Percentiles rank a stretch among this genome's conserved stretches.
phyloP scores from a whole-genome alignment of 2,888 invertebrate genomes.

The Schizotus pectinicornis region DNA sequence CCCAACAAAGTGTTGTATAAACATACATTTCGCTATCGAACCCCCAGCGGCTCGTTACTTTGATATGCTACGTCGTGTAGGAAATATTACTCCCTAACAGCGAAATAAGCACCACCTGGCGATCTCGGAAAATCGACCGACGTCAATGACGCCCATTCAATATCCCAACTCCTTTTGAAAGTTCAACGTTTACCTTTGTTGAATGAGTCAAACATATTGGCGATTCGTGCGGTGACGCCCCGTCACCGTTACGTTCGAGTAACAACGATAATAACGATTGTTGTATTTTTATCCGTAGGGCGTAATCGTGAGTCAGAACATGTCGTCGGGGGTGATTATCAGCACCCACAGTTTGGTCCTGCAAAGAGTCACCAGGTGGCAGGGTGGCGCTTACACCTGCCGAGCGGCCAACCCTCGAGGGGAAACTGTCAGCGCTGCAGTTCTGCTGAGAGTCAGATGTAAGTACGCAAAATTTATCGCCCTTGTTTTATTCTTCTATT shows the following conservation, averaged over 20 bases:
- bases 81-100: slow-evolving; percentile 28
- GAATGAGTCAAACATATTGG: slow-evolving; percentile 15
- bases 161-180: no score
- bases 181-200: no score
- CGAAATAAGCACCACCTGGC: slow-evolving; percentile 20
- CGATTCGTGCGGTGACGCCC: slow-evolving; percentile 11
- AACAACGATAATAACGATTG: slow-evolving; percentile 16
- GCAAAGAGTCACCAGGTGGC: slow-evolving; percentile 81
- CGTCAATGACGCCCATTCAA: no score
- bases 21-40: slow-evolving; percentile 26
- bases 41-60: slow-evolving; percentile 29
- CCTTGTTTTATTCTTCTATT: not conserved
- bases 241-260: no score
- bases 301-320: slow-evolving; percentile 77
- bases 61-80: slow-evolving; percentile 26
- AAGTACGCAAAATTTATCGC: slow-evolving; percentile 59
- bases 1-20: slow-evolving; percentile 28
- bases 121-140: slow-evolving; percentile 8
- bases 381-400: slow-evolving; percentile 86
- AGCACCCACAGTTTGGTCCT: slow-evolving; percentile 88
- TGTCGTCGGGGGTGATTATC: slow-evolving; percentile 83
- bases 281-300: slow-evolving; percentile 66
- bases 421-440: slow-evolving; percentile 79
- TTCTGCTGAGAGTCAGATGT: slow-evolving; percentile 83
- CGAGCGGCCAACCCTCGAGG: slow-evolving; percentile 82